Conservation (phyloP, 2,888 invertebrate genomes). For the Cryptosula pallasiana region DNA sequence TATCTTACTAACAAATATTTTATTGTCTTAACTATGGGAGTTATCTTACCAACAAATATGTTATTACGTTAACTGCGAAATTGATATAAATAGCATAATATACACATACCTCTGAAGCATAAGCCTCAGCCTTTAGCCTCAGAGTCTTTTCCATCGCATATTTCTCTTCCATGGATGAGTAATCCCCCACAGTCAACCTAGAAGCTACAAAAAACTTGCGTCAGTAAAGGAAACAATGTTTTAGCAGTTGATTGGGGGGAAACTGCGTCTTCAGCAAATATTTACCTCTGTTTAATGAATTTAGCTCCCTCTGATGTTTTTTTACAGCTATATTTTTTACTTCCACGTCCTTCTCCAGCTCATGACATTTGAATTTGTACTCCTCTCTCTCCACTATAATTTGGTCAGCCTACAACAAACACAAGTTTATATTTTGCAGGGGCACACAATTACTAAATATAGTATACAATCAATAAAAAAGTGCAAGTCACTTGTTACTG, state of each 20-base stretch:
- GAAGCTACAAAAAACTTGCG: conserved; percentile 13
- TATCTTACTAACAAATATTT: neutral
- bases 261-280: neutral
- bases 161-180: neutral
- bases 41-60: neutral
- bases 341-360: neutral
- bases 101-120: conserved; percentile 14
- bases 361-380: neutral
- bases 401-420: too few relatives aligned
- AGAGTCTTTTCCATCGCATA: conserved; percentile 15
- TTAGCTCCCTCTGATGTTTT: neutral
- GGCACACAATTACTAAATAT: too few relatives aligned
- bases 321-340: neutral
- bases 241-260: too few relatives aligned
- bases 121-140: conserved; percentile 11
- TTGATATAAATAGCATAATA: neutral
- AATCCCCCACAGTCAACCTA: neutral
- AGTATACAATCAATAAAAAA: too few relatives aligned
- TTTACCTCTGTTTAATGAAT: conserved; percentile 10
- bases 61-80: neutral
- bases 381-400: neutral
- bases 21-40: neutral
- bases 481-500: too few relatives aligned
- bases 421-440: too few relatives aligned
- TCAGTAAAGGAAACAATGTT: too few relatives aligned